phyloP scores from a whole-genome alignment of 2,888 invertebrate genomes.

The Drosophila anomalata region DNA sequence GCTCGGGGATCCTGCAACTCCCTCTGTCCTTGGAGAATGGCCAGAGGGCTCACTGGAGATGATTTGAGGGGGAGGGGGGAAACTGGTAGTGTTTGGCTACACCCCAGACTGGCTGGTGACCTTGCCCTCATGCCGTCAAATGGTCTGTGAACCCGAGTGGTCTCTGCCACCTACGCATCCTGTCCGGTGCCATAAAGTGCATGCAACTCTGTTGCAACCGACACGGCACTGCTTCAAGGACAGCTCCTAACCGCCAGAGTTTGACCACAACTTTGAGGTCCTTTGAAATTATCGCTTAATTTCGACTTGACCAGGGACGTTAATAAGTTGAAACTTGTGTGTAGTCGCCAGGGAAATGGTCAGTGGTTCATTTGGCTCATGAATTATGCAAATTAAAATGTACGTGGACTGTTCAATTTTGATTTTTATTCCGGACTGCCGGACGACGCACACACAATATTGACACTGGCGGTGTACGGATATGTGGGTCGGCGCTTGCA shows the following conservation, averaged over 20 bases:
- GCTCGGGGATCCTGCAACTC: conserved; percentile 12
- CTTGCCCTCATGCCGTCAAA: conserved; percentile 29
- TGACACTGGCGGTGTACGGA: conserved; percentile 16
- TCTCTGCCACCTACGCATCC: neutral
- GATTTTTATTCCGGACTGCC: conserved; percentile 20
- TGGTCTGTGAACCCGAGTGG: conserved; percentile 27
- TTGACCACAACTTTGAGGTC: conserved; percentile 14
- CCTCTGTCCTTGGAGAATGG: conserved; percentile 28
- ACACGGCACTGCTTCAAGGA: conserved; percentile 10
- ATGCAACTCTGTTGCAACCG: conserved; percentile 52
- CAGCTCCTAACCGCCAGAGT: conserved; percentile 13
- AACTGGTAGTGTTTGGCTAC: neutral
- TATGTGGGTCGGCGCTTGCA: conserved; percentile 38
- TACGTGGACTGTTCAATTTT: conserved; percentile 31
- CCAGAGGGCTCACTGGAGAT: conserved; percentile 1
- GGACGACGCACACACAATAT: conserved; percentile 7
- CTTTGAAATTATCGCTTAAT: conserved; percentile 20
- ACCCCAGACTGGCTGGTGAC: conserved; percentile 16
- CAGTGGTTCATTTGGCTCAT: conserved; percentile 49
- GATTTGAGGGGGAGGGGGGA: conserved; percentile 10
- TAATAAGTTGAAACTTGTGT: conserved; percentile 49
- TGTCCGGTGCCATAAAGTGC: conserved; percentile 18
- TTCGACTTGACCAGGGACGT: conserved; percentile 35
- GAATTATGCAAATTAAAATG: conserved; percentile 70
- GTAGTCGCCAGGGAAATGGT: conserved; percentile 17